Percentiles rank a stretch among this genome's conserved stretches.
phyloP scores from a whole-genome alignment of 1,140 invertebrate genomes.

The Batillaria attramentaria region DNA sequence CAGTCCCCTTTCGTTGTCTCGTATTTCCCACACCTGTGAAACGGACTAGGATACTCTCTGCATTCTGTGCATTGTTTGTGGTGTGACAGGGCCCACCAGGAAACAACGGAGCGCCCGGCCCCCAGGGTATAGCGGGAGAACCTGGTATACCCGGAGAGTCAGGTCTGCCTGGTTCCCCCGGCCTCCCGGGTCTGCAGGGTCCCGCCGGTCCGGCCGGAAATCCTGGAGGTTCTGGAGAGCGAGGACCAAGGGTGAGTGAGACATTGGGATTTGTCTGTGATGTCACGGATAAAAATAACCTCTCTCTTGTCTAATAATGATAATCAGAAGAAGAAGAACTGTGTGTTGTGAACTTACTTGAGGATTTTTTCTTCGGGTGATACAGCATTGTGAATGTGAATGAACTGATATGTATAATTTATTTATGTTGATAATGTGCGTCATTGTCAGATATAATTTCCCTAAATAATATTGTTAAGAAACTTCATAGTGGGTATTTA shows the following conservation, averaged over 20 bases:
- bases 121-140: conserved; percentile 51
- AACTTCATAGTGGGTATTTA: too few species aligned
- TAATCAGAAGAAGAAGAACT: not conserved
- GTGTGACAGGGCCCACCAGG: conserved; percentile 55
- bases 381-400: too few species aligned
- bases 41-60: too few species aligned
- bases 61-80: not conserved
- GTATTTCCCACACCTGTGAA: too few species aligned
- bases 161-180: conserved; percentile 57
- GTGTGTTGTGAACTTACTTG: too few species aligned
- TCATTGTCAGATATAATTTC: too few species aligned
- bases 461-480: too few species aligned
- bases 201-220: conserved; percentile 52
- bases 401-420: not conserved
- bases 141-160: conserved; percentile 69
- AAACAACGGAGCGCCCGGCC: conserved; percentile 54
- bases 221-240: conserved; percentile 50
- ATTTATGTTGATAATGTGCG: not conserved
- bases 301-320: not conserved
- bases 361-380: too few species aligned
- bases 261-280: not conserved
- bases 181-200: conserved; percentile 59
- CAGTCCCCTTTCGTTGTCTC: too few species aligned
- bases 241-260: conserved; percentile 59
- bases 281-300: not conserved